phyloP scores from a whole-genome alignment of 2,797 vertebrate genomes.

The Pogoniulus pusillus region DNA sequence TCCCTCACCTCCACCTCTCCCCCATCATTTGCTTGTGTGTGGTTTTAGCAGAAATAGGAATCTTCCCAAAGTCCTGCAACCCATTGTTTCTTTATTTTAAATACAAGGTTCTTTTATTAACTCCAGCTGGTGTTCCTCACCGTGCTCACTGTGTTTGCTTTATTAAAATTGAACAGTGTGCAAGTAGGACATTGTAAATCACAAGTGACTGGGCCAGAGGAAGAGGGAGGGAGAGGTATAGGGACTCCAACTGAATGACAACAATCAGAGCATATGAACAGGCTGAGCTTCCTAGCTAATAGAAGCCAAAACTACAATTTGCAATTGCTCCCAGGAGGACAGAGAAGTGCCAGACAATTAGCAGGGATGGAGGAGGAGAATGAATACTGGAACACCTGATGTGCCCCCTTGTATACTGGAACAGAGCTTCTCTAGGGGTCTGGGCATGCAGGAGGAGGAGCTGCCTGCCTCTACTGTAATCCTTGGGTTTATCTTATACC shows the following conservation, averaged over 20 bases:
- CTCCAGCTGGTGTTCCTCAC: slow-evolving; percentile 53
- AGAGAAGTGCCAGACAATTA: slow-evolving; percentile 1
- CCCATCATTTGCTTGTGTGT: background rate
- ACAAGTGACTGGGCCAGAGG: slow-evolving; percentile 20
- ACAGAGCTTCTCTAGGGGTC: background rate
- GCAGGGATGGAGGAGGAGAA: background rate
- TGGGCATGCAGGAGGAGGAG: background rate
- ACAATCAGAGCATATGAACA: slow-evolving; percentile 13
- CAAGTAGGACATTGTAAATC: slow-evolving; percentile 57
- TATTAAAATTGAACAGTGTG: slow-evolving; percentile 53
- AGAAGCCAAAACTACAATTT: slow-evolving; percentile 12
- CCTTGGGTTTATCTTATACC: background rate
- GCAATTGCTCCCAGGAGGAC: slow-evolving; percentile 13
- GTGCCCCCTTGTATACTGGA: background rate
- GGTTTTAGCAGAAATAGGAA: slow-evolving; percentile 14
- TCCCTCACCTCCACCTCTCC: background rate
- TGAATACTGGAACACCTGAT: background rate
- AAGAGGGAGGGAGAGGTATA: background rate
- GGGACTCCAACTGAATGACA: slow-evolving; percentile 19
- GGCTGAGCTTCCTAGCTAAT: slow-evolving; percentile 1
- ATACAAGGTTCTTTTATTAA: slow-evolving; percentile 32
- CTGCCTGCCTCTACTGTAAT: background rate
- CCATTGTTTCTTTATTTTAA: slow-evolving; percentile 38
- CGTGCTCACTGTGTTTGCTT: slow-evolving; percentile 14
- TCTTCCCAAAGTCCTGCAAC: slow-evolving; percentile 42